Percentiles rank a stretch among this genome's conserved stretches.
These are phyloP conservation scores for Stictocephala bisonia DNA, from an alignment of 2,888 invertebrate species.

Conservation along the genomic window DNA sequence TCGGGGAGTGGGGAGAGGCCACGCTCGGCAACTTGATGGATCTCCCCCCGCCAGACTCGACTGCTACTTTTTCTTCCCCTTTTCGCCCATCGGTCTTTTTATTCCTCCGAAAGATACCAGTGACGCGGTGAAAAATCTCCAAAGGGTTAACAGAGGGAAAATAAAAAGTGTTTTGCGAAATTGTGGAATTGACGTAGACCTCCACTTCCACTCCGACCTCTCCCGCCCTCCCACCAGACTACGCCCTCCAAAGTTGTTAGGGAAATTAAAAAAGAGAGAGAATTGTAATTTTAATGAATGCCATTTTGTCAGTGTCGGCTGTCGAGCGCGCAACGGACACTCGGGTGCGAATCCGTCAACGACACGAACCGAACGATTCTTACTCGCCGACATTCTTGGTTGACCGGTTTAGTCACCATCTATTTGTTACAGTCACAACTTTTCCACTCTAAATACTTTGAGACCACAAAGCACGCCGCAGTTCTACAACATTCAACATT, in stretches of 20 bases:
- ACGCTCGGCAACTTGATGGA: constrained; percentile 39
- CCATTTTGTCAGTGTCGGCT: constrained; percentile 43
- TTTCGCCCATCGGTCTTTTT: constrained; percentile 45
- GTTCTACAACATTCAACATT: no score
- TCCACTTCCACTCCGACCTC: constrained; percentile 1
- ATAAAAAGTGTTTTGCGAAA: constrained; percentile 41
- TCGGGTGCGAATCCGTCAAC: no score
- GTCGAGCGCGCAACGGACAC: not conserved
- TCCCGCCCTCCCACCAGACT: not conserved
- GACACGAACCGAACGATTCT: no score
- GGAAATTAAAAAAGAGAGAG: constrained; percentile 49
- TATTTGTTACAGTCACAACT: no score
- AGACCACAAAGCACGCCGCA: no score
- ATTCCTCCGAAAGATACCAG: constrained; percentile 34
- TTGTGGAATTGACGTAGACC: constrained; percentile 22
- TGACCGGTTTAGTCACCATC: no score
- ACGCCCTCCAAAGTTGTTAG: constrained; percentile 19
- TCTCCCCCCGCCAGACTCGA: constrained; percentile 28
- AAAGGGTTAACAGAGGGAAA: constrained; percentile 40
- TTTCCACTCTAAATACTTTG: no score
- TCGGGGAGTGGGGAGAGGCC: constrained; percentile 34
- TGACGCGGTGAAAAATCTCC: constrained; percentile 35
- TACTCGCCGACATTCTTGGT: no score
- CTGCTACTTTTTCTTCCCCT: constrained; percentile 43
- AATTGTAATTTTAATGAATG: constrained; percentile 47